These are phyloP conservation scores for Myrmecophaga tridactyla DNA, from an alignment of 2,113 vertebrate species.

Conservation along the genomic window DNA sequence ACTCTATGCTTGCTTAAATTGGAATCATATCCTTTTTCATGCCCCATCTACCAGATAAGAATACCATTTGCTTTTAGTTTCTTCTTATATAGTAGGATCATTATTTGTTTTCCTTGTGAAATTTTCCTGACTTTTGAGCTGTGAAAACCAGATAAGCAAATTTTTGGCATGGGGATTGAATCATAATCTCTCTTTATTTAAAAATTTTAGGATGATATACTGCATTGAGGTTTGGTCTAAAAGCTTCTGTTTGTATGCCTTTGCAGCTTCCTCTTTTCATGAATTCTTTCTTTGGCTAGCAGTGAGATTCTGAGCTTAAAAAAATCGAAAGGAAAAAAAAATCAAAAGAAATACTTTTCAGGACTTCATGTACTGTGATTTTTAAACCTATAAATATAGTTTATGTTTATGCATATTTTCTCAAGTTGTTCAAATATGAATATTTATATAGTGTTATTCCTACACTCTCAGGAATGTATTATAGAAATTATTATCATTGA, in stretches of 20 bases:
- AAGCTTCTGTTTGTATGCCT: conserved; percentile 26
- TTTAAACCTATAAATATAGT: conserved; percentile 62
- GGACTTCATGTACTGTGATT: conserved; percentile 19
- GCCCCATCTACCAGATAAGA: neutral
- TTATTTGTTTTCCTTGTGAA: neutral
- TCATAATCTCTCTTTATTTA: conserved; percentile 47
- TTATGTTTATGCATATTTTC: conserved; percentile 70
- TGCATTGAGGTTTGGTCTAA: conserved; percentile 17
- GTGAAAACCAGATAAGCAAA: neutral
- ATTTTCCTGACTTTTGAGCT: neutral
- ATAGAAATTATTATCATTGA: conserved; percentile 58
- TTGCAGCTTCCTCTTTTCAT: conserved; percentile 25
- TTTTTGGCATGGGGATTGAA: conserved; percentile 17
- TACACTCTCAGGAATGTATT: conserved; percentile 38
- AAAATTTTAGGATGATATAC: neutral
- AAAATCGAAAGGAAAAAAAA: no score
- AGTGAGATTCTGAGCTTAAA: conserved; percentile 47
- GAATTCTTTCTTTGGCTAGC: conserved; percentile 8
- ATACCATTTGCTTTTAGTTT: conserved; percentile 8
- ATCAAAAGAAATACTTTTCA: conserved; percentile 50
- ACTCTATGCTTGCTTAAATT: neutral
- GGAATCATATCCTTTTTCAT: neutral
- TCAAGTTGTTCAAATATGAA: conserved; percentile 58
- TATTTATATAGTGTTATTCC: conserved; percentile 65
- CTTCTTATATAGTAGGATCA: neutral